Evolutionary conservation across 2,113 vertebrate species (phyloP).

Genomic region (Erpornis zantholeuca): DNA sequence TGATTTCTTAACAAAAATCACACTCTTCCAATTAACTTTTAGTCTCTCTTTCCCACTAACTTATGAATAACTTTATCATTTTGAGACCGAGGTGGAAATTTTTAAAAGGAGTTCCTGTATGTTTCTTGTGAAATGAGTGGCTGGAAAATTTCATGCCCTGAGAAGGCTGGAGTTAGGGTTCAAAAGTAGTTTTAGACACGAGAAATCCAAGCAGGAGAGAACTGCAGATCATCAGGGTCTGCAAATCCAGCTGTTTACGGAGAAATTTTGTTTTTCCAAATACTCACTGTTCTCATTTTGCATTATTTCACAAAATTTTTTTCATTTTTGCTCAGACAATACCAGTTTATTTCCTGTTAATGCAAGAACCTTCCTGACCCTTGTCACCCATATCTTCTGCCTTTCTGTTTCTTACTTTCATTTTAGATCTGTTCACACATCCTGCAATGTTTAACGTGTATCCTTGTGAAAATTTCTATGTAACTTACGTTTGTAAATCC

Average conservation of each 20-base stretch:
- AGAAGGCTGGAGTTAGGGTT: background rate
- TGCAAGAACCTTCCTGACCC: background rate
- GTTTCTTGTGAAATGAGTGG: background rate
- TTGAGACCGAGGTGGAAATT: background rate
- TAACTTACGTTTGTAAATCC: background rate
- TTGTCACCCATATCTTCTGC: background rate
- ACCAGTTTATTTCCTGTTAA: background rate
- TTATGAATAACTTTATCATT: background rate
- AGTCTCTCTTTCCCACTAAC: background rate
- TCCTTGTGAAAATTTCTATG: background rate
- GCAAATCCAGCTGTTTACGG: background rate
- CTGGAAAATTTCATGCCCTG: background rate
- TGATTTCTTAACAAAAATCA: background rate
- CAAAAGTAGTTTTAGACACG: background rate
- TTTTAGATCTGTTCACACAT: slow-evolving; percentile 6
- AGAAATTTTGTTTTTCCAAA: background rate
- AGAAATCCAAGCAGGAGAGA: background rate
- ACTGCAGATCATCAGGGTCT: background rate
- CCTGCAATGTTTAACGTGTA: background rate
- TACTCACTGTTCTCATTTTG: background rate
- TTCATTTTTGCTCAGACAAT: background rate
- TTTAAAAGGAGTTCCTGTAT: background rate
- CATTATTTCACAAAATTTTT: background rate
- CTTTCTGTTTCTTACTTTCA: background rate
- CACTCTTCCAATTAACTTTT: background rate